phyloP scores from a whole-genome alignment of 1,140 invertebrate genomes.

The Drosophila novamexicana region DNA sequence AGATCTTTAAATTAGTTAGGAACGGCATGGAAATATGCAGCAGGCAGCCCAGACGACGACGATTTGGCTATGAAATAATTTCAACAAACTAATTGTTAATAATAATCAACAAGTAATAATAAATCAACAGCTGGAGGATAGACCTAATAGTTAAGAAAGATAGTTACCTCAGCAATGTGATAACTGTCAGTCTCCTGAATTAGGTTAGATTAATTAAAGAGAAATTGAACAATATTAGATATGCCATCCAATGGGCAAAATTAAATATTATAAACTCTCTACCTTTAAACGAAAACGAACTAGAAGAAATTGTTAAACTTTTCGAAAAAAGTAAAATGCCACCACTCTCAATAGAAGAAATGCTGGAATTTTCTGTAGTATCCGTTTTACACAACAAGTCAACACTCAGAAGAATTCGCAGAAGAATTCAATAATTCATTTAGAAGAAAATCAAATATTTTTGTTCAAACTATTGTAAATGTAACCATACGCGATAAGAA shows the following conservation, averaged over 20 bases:
- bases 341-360: constrained; percentile 19
- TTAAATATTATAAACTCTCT: not conserved
- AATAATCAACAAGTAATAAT: too few relatives aligned
- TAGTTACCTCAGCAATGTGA: too few relatives aligned
- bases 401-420: not conserved
- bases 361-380: constrained; percentile 17
- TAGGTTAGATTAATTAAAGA: too few relatives aligned
- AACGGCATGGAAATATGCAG: not conserved
- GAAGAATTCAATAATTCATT: not conserved
- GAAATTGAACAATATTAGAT: too few relatives aligned
- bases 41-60: not conserved
- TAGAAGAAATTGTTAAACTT: constrained; percentile 18
- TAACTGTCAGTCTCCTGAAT: too few relatives aligned
- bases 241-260: constrained; percentile 17
- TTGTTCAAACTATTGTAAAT: too few relatives aligned
- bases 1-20: not conserved
- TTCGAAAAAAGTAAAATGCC: constrained; percentile 20
- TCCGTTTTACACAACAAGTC: not conserved
- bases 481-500: too few relatives aligned
- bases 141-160: too few relatives aligned
- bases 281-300: constrained; percentile 6
- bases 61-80: not conserved
- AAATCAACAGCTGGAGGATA: too few relatives aligned
- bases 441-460: too few relatives aligned
- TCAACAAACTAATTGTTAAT: too few relatives aligned